These are phyloP conservation scores for Atethmia centrago DNA, from an alignment of 2,888 invertebrate genomes.

Conservation along the genomic window DNA sequence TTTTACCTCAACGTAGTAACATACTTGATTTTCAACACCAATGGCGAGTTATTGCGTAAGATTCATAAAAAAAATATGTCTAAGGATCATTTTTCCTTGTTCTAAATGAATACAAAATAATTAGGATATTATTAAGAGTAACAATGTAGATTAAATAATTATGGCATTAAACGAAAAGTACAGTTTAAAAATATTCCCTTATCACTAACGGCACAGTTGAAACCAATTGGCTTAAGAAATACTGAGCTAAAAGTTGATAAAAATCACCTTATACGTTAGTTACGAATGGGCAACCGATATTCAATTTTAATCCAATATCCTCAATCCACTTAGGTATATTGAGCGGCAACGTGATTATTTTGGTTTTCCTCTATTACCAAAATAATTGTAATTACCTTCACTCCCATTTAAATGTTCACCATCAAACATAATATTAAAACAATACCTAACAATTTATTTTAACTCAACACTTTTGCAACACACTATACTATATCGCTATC, in stretches of 20 bases:
- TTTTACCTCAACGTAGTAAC: background rate
- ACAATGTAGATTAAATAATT: background rate
- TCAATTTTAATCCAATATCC: background rate
- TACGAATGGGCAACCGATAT: background rate
- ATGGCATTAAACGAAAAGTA: background rate
- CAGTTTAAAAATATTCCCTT: background rate
- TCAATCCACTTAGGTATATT: background rate
- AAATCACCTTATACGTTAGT: conserved; percentile 4
- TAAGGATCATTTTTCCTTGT: background rate
- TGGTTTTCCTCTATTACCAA: background rate
- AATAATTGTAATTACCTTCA: background rate
- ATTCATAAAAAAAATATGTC: accelerated
- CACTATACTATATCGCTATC: conserved; percentile 77
- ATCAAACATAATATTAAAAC: conserved; percentile 55
- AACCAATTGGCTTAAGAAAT: background rate
- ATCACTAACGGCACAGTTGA: background rate
- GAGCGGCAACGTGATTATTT: background rate
- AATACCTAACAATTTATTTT: conserved; percentile 43
- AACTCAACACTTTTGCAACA: conserved; percentile 64
- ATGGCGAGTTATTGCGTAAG: too few relatives aligned
- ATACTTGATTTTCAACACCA: background rate
- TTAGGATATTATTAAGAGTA: background rate
- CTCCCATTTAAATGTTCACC: conserved; percentile 30
- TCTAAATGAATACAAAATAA: background rate
- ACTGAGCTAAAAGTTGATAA: conserved; percentile 33